phyloP scores from a whole-genome alignment of 1,140 invertebrate species.

The Phenacoccus solenopsis region DNA sequence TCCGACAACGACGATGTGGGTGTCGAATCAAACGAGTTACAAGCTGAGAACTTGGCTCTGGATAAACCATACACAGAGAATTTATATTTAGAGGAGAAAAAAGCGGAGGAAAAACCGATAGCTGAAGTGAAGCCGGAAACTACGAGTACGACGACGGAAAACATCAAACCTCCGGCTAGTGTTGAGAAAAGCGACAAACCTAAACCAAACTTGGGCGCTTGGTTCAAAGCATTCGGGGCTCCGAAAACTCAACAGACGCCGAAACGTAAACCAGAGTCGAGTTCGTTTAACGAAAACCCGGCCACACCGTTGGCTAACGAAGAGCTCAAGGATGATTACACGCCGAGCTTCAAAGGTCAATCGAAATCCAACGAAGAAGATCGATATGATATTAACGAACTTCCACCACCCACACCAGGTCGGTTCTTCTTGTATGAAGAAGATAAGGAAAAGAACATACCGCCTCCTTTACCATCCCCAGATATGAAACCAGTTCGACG shows the following conservation, averaged over 20 bases:
- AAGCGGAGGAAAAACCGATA: constrained; percentile 25
- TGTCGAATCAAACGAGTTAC: background rate
- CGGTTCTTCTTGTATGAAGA: constrained; percentile 25
- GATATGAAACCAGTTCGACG: constrained; percentile 31
- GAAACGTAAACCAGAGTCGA: constrained; percentile 31
- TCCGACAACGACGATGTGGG: constrained; percentile 20
- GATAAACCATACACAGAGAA: background rate
- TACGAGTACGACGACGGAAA: constrained; percentile 19
- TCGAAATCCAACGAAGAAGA: constrained; percentile 22
- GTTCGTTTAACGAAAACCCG: constrained; percentile 17
- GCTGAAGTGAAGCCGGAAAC: constrained; percentile 26
- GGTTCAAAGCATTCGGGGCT: constrained; percentile 80
- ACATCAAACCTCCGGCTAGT: constrained; percentile 23
- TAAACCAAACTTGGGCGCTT: constrained; percentile 74
- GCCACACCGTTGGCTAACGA: constrained; percentile 13
- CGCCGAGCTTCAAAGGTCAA: background rate
- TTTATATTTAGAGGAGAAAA: constrained; percentile 21
- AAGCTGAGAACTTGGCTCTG: constrained; percentile 7
- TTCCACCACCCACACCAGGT: constrained; percentile 21
- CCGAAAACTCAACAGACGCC: constrained; percentile 41
- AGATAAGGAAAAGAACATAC: constrained; percentile 32
- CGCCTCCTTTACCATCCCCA: constrained; percentile 31
- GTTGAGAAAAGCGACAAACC: constrained; percentile 44
- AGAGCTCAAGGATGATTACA: constrained; percentile 20
- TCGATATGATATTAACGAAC: constrained; percentile 19